Evolutionary conservation across 2,113 vertebrate genomes (phyloP).

Genomic region (Dryoscopus gambensis): DNA sequence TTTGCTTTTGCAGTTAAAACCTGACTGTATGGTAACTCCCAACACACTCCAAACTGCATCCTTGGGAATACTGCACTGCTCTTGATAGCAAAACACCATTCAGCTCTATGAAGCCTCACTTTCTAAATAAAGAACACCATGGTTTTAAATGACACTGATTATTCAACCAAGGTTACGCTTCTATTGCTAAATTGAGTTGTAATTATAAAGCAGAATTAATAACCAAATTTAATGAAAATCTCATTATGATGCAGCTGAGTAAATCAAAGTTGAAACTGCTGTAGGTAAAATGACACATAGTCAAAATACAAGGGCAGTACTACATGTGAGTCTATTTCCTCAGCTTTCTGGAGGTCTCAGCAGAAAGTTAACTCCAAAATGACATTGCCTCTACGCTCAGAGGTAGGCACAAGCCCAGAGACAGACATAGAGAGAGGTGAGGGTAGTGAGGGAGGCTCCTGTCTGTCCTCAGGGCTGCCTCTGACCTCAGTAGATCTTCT

Average conservation of each 20-base stretch:
- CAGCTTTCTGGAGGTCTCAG: neutral
- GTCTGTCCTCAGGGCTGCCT: neutral
- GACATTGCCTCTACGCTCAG: neutral
- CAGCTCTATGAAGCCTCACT: neutral
- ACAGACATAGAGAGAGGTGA: neutral
- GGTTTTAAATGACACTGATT: conserved; percentile 10
- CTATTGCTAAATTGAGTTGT: conserved; percentile 18
- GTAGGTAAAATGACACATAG: neutral
- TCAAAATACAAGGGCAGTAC: neutral
- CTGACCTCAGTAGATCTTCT: fast-evolving
- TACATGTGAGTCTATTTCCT: neutral
- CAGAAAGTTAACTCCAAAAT: neutral
- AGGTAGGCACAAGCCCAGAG: neutral
- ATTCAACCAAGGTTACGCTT: conserved; percentile 9
- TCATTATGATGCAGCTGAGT: neutral
- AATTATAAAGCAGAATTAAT: conserved; percentile 52
- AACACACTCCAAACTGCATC: neutral
- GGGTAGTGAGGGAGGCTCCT: neutral
- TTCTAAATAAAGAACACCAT: conserved; percentile 6
- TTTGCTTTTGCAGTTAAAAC: neutral
- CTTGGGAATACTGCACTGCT: neutral
- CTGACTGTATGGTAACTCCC: neutral
- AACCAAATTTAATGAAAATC: conserved; percentile 46
- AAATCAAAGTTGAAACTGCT: conserved; percentile 22
- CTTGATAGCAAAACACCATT: neutral